Evolutionary conservation across 64 coral and sea anemone species (phyloP).

Genomic region (Montipora cactus): DNA sequence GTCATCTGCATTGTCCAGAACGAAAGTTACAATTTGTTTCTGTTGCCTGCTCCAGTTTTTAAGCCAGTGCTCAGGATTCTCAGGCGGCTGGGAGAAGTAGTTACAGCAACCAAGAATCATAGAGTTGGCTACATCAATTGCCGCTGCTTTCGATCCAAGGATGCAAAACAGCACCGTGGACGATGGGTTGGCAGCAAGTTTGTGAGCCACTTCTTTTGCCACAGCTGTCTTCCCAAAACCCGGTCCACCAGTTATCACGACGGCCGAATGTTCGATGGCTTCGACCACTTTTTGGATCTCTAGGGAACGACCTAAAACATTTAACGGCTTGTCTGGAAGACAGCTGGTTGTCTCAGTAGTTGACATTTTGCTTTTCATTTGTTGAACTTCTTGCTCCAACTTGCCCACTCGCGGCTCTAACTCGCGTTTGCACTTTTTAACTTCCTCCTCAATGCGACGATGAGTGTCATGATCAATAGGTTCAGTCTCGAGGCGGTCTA

Average conservation of each 20-base stretch:
- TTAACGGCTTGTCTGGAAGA: neutral
- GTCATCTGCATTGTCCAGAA: constrained; percentile 56
- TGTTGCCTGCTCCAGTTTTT: constrained; percentile 54
- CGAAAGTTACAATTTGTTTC: neutral
- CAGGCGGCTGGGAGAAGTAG: neutral
- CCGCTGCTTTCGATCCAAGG: neutral
- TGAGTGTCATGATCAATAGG: constrained; percentile 18
- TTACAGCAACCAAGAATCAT: constrained; percentile 44
- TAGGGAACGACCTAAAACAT: constrained; percentile 26
- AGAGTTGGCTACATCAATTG: constrained; percentile 6
- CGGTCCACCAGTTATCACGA: constrained; percentile 60
- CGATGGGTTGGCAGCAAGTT: neutral
- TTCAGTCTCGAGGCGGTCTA: constrained; percentile 24
- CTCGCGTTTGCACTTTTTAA: neutral
- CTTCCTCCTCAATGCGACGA: constrained; percentile 3
- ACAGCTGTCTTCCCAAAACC: constrained; percentile 67
- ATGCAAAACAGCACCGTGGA: constrained; percentile 19
- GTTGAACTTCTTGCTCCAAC: neutral
- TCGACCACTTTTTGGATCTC: neutral
- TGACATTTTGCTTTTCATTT: neutral
- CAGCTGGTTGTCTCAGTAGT: neutral
- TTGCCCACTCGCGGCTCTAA: neutral
- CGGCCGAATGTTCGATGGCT: neutral
- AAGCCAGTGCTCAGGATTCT: constrained; percentile 3
- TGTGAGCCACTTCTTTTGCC: constrained; percentile 40